Base-by-base conservation (phyloP, 2,888 invertebrate species). In the Lasioglossum morio region DNA sequence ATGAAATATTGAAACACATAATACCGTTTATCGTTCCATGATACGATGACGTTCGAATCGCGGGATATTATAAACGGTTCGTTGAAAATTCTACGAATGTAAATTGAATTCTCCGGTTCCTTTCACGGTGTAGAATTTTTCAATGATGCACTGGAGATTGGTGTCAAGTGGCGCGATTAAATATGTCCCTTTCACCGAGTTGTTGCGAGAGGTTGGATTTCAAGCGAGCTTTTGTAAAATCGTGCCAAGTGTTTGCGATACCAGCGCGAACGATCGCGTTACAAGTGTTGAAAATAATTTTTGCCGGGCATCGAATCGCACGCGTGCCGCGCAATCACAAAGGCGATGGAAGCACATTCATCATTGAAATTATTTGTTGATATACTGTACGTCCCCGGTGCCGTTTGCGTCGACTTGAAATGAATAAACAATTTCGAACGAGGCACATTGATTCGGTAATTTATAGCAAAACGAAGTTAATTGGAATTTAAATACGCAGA, bases 1-100 rank as follows among this genome's bases (percentile, higher is more conserved):
- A 70, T 81, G 60, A 77, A 72, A 34, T 30, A 34, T 23, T 30
- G 70, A 69, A 76, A 77, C 40, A 23, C 40, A 19, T 16, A 14
- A 19, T 66, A 66, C 43, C 40, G 57, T 30, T 16, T 19, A 12
- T 72, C 53, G 69, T n/a, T 40, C 30, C 30, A 16, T 14, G 0
- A 46, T 16, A 16, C 46, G 16, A 16, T 16, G 2, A 30, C 10
- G 30, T 8, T 19, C 23, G 23, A 34, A 40, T 69, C 69, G 37
- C 16, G n/a, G 12, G n/a, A 37, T n/a, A n/a, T n/a, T 69, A 23
- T n/a, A 37, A 40, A 19, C 19, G 23, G n/a, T 14, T 4, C 10
- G 34, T 40, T 37, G 23, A 37, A 69, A 34, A 37, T 10, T 10
- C 3, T 1, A 37, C n/a, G 34, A 69, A 69, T 10, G 34, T 23